Evolutionary conservation across 53 echinoderm and acorn worm genomes (phyloP).

Genomic region (Temnopleurus reevesii): DNA sequence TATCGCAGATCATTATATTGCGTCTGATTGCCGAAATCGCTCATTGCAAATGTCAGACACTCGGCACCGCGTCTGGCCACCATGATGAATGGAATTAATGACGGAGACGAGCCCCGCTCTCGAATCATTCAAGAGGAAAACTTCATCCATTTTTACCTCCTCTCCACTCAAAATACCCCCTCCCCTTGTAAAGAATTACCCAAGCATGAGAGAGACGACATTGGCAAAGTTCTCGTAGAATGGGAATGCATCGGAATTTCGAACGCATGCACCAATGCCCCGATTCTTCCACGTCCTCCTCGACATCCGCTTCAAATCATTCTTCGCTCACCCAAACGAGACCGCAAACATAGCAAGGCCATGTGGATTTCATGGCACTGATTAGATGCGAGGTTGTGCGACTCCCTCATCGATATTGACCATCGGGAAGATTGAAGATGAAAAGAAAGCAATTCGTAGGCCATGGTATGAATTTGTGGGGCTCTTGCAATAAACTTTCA

Average conservation of each 20-base stretch:
- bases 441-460: background rate
- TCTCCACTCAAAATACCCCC: too few species aligned
- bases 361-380: background rate
- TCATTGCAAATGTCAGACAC: conserved; percentile 17
- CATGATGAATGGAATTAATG: conserved; percentile 52
- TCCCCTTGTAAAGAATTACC: background rate
- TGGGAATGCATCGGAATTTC: conserved; percentile 7
- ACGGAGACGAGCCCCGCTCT: background rate
- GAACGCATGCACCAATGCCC: background rate
- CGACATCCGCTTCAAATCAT: conserved; percentile 29
- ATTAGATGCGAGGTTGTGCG: background rate
- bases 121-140: background rate
- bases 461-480: background rate
- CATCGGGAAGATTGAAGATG: background rate
- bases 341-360: conserved; percentile 17
- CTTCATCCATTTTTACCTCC: background rate
- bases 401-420: conserved; percentile 1
- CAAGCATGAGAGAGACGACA: background rate
- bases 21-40: conserved; percentile 34
- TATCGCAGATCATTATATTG: conserved; percentile 12
- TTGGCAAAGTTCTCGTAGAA: background rate
- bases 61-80: conserved; percentile 34
- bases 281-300: background rate
- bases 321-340: background rate
- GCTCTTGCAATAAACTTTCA: too few species aligned